Percentiles rank a stretch among this genome's conserved stretches.
phyloP scores from a whole-genome alignment of 2,113 vertebrate genomes.

The Chionis minor region DNA sequence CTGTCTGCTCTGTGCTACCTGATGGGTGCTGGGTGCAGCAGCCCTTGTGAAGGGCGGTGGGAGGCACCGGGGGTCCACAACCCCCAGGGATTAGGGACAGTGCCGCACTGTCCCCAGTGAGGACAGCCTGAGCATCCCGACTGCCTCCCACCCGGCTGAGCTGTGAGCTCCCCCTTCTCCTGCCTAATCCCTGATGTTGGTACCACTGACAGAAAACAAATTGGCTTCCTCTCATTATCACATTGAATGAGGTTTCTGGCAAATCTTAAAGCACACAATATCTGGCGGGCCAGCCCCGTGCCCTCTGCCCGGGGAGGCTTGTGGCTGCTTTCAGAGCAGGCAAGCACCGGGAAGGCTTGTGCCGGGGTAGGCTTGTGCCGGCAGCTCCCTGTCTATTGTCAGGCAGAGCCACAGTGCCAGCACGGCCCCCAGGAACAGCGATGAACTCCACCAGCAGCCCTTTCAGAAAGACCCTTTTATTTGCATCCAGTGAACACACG shows the following conservation, averaged over 20 bases:
- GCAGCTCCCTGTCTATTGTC: neutral
- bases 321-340: neutral
- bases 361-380: neutral
- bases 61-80: neutral
- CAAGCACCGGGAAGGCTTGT: neutral
- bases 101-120: fast-evolving
- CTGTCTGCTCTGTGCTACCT: neutral
- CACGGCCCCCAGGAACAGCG: fast-evolving
- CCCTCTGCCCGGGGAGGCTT: neutral
- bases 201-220: neutral
- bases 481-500: slow-evolving; percentile 6
- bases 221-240: neutral
- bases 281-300: neutral
- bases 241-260: neutral
- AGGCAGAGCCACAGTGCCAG: neutral
- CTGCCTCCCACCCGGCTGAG: fast-evolving
- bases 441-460: neutral
- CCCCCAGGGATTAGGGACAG: fast-evolving
- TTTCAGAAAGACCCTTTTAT: slow-evolving; percentile 55
- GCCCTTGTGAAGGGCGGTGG: neutral
- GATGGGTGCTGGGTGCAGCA: neutral
- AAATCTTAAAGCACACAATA: neutral
- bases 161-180: neutral
- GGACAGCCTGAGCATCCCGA: neutral
- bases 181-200: neutral